phyloP scores from a whole-genome alignment of 1,140 invertebrate species.

The Pectinophora gossypiella region DNA sequence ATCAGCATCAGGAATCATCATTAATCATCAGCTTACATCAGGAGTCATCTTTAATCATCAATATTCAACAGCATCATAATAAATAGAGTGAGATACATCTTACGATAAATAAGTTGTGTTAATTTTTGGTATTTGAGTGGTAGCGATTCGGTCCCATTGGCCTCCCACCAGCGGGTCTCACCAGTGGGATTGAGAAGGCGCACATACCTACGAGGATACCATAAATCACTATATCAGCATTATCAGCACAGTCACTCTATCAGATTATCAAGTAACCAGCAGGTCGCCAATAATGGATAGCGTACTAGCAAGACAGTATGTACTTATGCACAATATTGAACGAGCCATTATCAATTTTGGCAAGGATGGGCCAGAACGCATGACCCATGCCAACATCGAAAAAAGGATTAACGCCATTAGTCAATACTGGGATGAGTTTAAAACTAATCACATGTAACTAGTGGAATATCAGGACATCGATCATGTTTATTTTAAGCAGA shows the following conservation, averaged over 20 bases:
- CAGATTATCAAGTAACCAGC: too few relatives aligned
- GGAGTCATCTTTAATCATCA: background rate
- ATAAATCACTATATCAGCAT: background rate
- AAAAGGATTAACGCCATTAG: background rate
- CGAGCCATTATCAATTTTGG: background rate
- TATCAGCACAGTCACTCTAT: background rate
- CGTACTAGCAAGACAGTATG: background rate
- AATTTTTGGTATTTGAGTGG: background rate
- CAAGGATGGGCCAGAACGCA: background rate
- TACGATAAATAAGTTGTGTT: background rate
- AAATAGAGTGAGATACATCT: too few relatives aligned
- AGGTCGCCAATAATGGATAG: background rate
- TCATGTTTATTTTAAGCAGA: background rate
- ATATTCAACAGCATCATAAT: background rate
- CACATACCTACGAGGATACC: background rate
- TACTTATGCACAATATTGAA: background rate
- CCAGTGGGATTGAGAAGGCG: background rate
- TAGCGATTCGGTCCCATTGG: background rate
- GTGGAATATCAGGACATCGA: background rate
- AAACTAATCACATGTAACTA: background rate
- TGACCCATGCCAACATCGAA: background rate
- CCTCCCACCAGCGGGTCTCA: conserved; percentile 3
- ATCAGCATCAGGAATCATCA: background rate
- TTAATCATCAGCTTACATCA: background rate
- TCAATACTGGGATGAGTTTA: background rate